Evolutionary conservation across 2,113 vertebrate species (phyloP).

Genomic region (Colistium nudipinnis): DNA sequence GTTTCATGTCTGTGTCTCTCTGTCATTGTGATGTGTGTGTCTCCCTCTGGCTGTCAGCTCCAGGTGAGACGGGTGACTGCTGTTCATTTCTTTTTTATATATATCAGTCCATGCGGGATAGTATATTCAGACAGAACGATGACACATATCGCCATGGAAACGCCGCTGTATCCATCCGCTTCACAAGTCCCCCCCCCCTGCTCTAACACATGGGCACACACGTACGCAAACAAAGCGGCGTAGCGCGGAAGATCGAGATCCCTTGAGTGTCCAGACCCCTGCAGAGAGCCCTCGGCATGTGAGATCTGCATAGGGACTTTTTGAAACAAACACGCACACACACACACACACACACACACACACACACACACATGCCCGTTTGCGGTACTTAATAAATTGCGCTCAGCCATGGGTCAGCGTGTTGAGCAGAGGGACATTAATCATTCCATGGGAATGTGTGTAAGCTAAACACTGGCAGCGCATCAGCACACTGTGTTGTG

Average conservation of each 20-base stretch:
- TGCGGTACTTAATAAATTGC: conserved; percentile 71
- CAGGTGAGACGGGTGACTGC: conserved; percentile 57
- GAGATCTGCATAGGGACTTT: conserved; percentile 37
- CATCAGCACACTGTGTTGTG: conserved; percentile 19
- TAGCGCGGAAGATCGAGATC: conserved; percentile 35
- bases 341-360: conserved; percentile 34
- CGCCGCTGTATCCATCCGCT: conserved; percentile 16
- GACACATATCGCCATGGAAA: conserved; percentile 66
- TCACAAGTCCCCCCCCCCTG: not conserved
- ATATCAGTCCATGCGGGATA: conserved; percentile 16
- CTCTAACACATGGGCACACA: not conserved
- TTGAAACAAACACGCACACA: conserved; percentile 6
- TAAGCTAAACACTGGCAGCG: conserved; percentile 52
- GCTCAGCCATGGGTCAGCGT: conserved; percentile 68
- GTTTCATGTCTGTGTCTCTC: conserved; percentile 23
- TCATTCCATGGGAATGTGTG: conserved; percentile 66
- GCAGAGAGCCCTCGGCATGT: conserved; percentile 27
- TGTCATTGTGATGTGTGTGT: conserved; percentile 54
- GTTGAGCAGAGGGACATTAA: conserved; percentile 71
- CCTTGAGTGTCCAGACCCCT: conserved; percentile 41
- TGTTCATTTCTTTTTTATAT: not conserved
- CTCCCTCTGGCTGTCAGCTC: conserved; percentile 61
- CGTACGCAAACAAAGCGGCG: not conserved
- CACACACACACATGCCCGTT: conserved; percentile 42
- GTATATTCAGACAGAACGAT: conserved; percentile 38